Evolutionary conservation across 1,140 invertebrate species (phyloP).

Genomic region (Contarinia nasturtii): DNA sequence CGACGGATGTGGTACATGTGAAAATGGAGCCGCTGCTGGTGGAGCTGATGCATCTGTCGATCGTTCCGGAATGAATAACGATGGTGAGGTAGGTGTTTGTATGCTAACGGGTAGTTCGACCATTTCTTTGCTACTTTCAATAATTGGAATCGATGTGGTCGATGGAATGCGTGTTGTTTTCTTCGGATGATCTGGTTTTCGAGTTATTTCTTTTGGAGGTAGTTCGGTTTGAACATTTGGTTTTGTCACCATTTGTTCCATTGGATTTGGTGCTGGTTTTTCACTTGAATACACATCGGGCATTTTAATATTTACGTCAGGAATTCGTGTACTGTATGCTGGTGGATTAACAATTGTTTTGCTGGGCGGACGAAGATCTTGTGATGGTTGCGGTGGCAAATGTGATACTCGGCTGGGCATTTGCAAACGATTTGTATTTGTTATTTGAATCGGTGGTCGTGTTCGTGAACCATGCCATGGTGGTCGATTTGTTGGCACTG

Average conservation of each 20-base stretch:
- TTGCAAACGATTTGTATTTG: too few species aligned
- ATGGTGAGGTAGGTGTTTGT: slow-evolving; percentile 15
- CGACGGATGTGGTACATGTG: slow-evolving; percentile 9
- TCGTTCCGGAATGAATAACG: slow-evolving; percentile 21
- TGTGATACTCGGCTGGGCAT: too few species aligned
- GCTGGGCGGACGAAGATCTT: too few species aligned
- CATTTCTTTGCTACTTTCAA: slow-evolving; percentile 3
- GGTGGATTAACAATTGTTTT: not conserved
- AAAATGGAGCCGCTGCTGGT: slow-evolving; percentile 10
- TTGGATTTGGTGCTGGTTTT: slow-evolving; percentile 9
- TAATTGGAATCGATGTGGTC: slow-evolving; percentile 3
- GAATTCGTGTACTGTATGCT: not conserved
- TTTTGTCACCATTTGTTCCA: slow-evolving; percentile 8
- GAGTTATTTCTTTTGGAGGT: slow-evolving; percentile 5
- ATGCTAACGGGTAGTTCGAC: slow-evolving; percentile 8
- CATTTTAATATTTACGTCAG: too few species aligned
- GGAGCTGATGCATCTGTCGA: slow-evolving; percentile 12
- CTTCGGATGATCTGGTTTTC: slow-evolving; percentile 2
- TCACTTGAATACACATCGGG: not conserved
- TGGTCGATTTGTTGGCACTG: not conserved
- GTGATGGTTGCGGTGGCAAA: too few species aligned
- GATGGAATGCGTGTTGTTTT: slow-evolving; percentile 3
- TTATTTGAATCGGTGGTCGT: not conserved
- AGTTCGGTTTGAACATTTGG: not conserved
- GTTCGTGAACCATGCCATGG: not conserved